Evolutionary conservation across 2,113 vertebrate genomes (phyloP).

Genomic region (Porphyrio hochstetteri): DNA sequence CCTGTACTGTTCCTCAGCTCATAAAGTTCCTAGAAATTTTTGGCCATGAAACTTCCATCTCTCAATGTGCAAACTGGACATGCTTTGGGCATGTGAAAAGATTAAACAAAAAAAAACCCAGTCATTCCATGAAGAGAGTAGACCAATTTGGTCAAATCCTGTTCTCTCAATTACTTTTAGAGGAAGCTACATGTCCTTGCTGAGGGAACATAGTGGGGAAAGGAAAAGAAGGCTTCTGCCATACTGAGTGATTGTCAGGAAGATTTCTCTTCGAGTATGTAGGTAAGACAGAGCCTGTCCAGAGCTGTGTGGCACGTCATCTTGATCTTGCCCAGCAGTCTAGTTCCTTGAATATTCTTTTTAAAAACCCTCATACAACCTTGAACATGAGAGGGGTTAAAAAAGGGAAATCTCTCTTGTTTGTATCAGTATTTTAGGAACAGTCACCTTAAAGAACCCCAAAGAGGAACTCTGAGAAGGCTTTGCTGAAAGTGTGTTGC

Average conservation of each 20-base stretch:
- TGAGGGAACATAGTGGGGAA: conserved; percentile 37
- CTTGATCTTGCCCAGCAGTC: background rate
- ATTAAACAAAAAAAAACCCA: background rate
- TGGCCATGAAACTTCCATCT: background rate
- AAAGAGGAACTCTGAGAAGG: background rate
- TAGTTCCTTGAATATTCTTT: background rate
- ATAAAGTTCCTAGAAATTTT: background rate
- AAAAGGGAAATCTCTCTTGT: background rate
- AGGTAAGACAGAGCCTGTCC: background rate
- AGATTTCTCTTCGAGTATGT: background rate
- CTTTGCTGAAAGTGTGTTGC: background rate
- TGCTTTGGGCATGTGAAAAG: background rate
- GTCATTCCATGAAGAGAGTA: background rate
- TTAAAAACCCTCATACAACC: fast-evolving
- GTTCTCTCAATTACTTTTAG: conserved; percentile 32
- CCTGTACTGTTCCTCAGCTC: conserved; percentile 6
- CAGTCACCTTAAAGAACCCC: background rate
- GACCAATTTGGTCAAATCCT: conserved; percentile 30
- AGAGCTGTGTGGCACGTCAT: background rate
- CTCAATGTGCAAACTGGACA: background rate
- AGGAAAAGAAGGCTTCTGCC: conserved; percentile 48
- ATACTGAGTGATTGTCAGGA: conserved; percentile 21
- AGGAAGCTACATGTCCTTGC: conserved; percentile 29
- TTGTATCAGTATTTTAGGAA: background rate
- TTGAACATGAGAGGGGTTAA: background rate